Percentiles rank a stretch among this genome's conserved stretches.
phyloP scores from a whole-genome alignment of 2,113 vertebrate species.

The Sigmodon hispidus region DNA sequence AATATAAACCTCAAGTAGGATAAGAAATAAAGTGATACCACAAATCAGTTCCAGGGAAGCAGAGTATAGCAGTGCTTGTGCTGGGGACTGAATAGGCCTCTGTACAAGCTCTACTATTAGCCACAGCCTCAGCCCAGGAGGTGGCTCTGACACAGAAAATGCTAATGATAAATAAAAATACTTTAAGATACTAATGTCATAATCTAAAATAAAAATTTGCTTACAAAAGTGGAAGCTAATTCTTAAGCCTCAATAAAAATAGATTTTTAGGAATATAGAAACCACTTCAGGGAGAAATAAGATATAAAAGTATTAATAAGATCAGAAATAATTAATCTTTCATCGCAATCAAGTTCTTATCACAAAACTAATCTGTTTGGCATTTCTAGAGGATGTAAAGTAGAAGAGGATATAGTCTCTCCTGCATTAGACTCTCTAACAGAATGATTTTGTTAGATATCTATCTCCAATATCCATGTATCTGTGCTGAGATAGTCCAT shows the following conservation, averaged over 20 bases:
- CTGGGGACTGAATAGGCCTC: neutral
- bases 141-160: constrained; percentile 10
- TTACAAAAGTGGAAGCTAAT: neutral
- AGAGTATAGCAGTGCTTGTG: neutral
- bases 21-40: constrained; percentile 47
- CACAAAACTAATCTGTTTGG: constrained; percentile 49
- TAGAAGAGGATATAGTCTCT: constrained; percentile 23
- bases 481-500: constrained; percentile 39
- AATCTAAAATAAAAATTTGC: constrained; percentile 39
- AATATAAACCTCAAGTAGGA: constrained; percentile 29
- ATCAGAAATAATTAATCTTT: constrained; percentile 13
- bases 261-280: constrained; percentile 7
- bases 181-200: constrained; percentile 1
- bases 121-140: neutral
- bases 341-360: constrained; percentile 17
- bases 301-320: constrained; percentile 49
- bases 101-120: neutral
- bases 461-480: constrained; percentile 82
- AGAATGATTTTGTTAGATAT: constrained; percentile 53
- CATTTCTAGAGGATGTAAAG: neutral
- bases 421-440: constrained; percentile 28
- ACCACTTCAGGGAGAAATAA: constrained; percentile 50
- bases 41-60: constrained; percentile 35
- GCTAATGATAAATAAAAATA: constrained; percentile 35
- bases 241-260: constrained; percentile 51